Percentiles rank a stretch among this genome's conserved stretches.
phyloP scores from a whole-genome alignment of 64 coral and sea anemone species.

The Trachythela sp. region DNA sequence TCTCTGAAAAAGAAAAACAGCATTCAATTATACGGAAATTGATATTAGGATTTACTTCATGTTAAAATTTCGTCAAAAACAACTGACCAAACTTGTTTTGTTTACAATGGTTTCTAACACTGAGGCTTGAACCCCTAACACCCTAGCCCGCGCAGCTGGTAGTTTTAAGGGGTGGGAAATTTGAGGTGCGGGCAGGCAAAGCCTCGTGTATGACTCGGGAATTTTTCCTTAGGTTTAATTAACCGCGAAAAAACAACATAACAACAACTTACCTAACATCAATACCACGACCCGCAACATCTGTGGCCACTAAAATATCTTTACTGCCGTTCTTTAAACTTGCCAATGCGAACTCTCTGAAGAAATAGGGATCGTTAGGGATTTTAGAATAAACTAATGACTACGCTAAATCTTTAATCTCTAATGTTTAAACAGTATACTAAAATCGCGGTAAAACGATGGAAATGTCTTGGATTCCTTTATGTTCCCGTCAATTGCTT shows the following conservation, averaged over 20 bases:
- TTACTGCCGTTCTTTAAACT: slow-evolving; percentile 92
- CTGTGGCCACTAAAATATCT: slow-evolving; percentile 89
- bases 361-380: background rate
- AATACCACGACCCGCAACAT: slow-evolving; percentile 98
- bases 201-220: no score
- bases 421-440: background rate
- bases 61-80: no score
- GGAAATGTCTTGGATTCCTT: no score
- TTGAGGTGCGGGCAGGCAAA: no score
- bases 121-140: no score
- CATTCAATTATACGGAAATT: background rate
- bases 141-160: no score
- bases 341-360: slow-evolving; percentile 93
- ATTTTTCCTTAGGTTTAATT: no score
- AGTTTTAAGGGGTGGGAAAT: no score
- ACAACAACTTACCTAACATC: slow-evolving; percentile 81
- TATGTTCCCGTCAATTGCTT: no score
- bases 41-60: background rate
- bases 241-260: background rate
- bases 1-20: slow-evolving; percentile 54
- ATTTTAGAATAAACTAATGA: background rate
- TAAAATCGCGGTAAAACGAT: no score
- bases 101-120: no score
- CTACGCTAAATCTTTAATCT: background rate
- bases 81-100: no score